Conservation (phyloP, 2,797 vertebrate genomes). For the Bradypus variegatus region DNA sequence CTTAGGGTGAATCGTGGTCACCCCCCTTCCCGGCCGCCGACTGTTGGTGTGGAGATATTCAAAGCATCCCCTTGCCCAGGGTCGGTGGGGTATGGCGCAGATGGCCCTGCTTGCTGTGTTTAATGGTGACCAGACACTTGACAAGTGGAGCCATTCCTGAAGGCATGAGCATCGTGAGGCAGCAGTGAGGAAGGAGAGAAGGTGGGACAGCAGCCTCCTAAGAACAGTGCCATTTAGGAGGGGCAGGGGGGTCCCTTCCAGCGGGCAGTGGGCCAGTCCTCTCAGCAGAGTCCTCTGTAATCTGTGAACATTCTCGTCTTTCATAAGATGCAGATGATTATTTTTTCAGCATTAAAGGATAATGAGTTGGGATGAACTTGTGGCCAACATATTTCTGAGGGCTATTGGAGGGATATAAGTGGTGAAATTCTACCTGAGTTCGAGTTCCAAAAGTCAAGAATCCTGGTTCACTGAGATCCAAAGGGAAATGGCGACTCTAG, state of each 20-base stretch:
- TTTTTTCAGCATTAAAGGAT: neutral
- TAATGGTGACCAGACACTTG: neutral
- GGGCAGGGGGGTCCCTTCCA: neutral
- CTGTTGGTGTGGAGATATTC: neutral
- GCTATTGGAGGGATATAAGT: neutral
- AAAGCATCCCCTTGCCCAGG: neutral
- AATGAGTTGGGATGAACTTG: neutral
- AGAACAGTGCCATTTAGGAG: accelerated
- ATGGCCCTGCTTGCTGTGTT: neutral
- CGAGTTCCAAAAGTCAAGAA: neutral
- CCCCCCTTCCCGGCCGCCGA: accelerated
- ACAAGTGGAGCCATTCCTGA: accelerated
- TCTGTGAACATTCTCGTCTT: neutral
- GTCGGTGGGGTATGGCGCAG: neutral
- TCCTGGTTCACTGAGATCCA: neutral
- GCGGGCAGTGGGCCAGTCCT: accelerated
- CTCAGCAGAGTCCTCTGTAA: accelerated
- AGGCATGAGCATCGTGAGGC: neutral
- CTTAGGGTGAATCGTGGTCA: neutral
- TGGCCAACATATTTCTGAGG: neutral
- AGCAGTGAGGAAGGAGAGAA: neutral
- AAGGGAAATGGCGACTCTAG: accelerated
- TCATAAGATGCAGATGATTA: neutral
- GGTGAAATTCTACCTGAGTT: neutral
- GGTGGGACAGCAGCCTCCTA: accelerated